Percentiles rank a stretch among this genome's conserved stretches.
Evolutionary conservation across 2,888 invertebrate species (phyloP).

Genomic region (Anorthoa munda): DNA sequence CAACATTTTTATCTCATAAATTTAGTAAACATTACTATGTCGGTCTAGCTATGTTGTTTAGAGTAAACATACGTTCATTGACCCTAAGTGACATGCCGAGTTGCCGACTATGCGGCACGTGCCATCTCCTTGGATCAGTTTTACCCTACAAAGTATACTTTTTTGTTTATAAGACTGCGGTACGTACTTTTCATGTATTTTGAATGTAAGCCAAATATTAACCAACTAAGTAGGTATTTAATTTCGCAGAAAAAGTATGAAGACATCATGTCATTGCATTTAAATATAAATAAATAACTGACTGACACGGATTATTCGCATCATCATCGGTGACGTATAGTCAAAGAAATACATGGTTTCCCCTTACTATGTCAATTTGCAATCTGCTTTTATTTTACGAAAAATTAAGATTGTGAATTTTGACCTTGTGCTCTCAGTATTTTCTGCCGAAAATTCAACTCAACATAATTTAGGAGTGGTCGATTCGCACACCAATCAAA

Average conservation of each 20-base stretch:
- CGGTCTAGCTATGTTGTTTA: slow-evolving; percentile 18
- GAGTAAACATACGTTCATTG: slow-evolving; percentile 52
- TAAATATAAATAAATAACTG: neutral
- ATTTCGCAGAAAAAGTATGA: neutral
- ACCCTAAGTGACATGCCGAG: slow-evolving; percentile 40
- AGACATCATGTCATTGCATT: neutral
- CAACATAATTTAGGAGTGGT: too few species aligned
- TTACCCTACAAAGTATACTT: neutral
- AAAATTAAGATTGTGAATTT: neutral
- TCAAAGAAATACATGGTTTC: neutral
- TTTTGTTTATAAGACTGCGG: slow-evolving; percentile 4
- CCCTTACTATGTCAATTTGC: neutral
- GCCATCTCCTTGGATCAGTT: slow-evolving; percentile 31
- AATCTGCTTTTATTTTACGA: neutral
- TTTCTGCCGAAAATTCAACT: too few species aligned
- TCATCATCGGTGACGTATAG: neutral
- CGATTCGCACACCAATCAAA: too few species aligned
- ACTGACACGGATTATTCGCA: neutral
- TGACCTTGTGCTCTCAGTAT: too few species aligned
- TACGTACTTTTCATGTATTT: slow-evolving; percentile 26
- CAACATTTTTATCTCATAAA: slow-evolving; percentile 23
- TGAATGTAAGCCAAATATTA: slow-evolving; percentile 23
- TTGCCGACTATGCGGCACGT: slow-evolving; percentile 6
- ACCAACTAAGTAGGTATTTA: neutral
- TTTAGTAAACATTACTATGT: slow-evolving; percentile 32